These are phyloP conservation scores for Capreolus pygargus DNA, from an alignment of 2,113 vertebrate species.

Conservation along the genomic window DNA sequence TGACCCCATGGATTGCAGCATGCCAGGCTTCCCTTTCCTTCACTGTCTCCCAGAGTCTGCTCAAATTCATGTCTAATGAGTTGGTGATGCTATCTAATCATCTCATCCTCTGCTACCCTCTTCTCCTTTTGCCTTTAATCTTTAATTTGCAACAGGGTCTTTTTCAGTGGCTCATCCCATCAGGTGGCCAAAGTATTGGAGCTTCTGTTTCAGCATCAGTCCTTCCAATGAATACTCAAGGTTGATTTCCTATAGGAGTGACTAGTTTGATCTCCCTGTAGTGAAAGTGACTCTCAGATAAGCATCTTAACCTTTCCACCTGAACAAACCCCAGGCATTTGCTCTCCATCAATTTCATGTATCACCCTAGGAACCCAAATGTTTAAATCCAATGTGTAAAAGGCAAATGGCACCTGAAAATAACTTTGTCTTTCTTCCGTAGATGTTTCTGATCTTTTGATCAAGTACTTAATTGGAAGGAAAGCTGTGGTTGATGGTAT, in stretches of 20 bases:
- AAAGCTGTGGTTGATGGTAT: not conserved
- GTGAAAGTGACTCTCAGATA: not conserved
- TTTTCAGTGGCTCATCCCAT: not conserved
- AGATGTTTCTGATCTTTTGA: slow-evolving; percentile 1
- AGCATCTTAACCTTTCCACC: not conserved
- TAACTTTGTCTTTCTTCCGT: not conserved
- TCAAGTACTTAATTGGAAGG: not conserved
- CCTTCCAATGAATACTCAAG: not conserved
- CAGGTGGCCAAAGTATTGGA: not conserved
- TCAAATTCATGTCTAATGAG: not conserved
- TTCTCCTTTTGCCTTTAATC: not conserved
- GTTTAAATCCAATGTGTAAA: slow-evolving; percentile 33
- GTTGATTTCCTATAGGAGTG: not conserved
- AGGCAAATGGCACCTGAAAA: not conserved
- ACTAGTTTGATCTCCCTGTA: not conserved
- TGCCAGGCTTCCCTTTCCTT: not conserved
- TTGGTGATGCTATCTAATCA: not conserved
- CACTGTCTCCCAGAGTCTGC: not conserved
- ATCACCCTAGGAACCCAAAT: not conserved
- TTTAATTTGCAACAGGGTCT: not conserved
- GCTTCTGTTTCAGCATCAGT: not conserved
- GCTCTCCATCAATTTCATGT: not conserved
- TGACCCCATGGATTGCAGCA: not conserved
- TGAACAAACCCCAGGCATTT: not conserved
- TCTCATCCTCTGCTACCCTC: not conserved